A percentile compares a stretch with the other conserved stretches of the same genome.
Evolutionary conservation across 2,797 vertebrate species (phyloP).

Genomic region (Sebastes reedi): DNA sequence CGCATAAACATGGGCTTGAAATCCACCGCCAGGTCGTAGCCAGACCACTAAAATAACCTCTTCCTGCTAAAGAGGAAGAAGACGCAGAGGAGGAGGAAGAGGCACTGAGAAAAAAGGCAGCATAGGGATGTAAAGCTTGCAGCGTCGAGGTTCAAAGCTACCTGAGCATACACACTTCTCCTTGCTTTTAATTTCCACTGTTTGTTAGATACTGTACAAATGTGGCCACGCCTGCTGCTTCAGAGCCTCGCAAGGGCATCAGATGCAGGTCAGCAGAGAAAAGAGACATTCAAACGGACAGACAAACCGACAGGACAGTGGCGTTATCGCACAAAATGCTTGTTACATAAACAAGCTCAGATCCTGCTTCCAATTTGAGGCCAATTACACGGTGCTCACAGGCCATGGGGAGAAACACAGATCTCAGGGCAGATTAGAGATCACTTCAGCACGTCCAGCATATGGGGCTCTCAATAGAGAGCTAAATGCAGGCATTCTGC

Average conservation of each 20-base stretch:
- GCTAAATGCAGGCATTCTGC: conserved; percentile 46
- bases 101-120: background rate
- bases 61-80: background rate
- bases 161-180: background rate
- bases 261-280: conserved; percentile 26
- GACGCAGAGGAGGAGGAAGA: background rate
- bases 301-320: conserved; percentile 15
- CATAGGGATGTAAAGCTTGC: background rate
- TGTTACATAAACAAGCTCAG: conserved; percentile 69
- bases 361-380: conserved; percentile 65
- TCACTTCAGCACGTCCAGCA: conserved; percentile 42
- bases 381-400: conserved; percentile 69
- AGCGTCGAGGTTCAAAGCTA: conserved; percentile 3
- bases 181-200: background rate
- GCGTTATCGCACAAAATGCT: conserved; percentile 49
- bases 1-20: conserved; percentile 3
- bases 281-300: background rate
- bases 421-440: conserved; percentile 69
- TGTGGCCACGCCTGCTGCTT: background rate
- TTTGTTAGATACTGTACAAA: background rate
- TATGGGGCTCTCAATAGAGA: conserved; percentile 36
- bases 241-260: background rate
- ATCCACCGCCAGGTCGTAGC: conserved; percentile 7
- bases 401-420: conserved; percentile 62
- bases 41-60: conserved; percentile 3